These are phyloP conservation scores for Amblyopsis rosae DNA, from an alignment of 2,113 vertebrate genomes.

Conservation along the genomic window DNA sequence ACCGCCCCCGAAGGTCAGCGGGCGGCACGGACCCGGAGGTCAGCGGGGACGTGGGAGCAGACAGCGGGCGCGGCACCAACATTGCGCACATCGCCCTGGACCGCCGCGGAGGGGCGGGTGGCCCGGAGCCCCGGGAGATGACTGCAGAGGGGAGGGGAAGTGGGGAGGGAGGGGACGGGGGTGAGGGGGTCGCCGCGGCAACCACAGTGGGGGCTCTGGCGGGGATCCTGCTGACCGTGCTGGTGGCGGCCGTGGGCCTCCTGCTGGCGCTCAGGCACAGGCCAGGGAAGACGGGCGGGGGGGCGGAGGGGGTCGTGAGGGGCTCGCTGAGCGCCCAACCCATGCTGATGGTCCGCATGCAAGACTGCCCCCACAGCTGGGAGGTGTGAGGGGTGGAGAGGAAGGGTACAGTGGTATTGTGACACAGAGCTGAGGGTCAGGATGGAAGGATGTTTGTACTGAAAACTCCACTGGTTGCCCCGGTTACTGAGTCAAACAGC, in stretches of 20 bases:
- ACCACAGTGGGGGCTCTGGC: slow-evolving; percentile 73
- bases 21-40: slow-evolving; percentile 55
- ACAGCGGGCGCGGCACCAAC: slow-evolving; percentile 87
- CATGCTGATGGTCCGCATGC: slow-evolving; percentile 78
- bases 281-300: slow-evolving; percentile 64
- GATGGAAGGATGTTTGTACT: slow-evolving; percentile 33
- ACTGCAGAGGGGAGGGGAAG: slow-evolving; percentile 45
- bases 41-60: slow-evolving; percentile 79
- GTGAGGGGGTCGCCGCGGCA: slow-evolving; percentile 36
- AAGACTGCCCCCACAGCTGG: slow-evolving; percentile 81
- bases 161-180: slow-evolving; percentile 40
- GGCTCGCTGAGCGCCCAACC: slow-evolving; percentile 77
- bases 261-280: slow-evolving; percentile 69
- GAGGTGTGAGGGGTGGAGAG: slow-evolving; percentile 82
- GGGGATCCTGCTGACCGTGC: slow-evolving; percentile 79
- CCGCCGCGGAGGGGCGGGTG: slow-evolving; percentile 63
- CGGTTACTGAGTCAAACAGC: slow-evolving; percentile 36
- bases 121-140: slow-evolving; percentile 72
- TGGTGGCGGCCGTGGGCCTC: slow-evolving; percentile 55
- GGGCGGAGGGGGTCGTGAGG: slow-evolving; percentile 64
- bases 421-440: slow-evolving; percentile 37
- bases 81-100: slow-evolving; percentile 90
- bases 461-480: slow-evolving; percentile 17
- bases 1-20: slow-evolving; percentile 72
- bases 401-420: slow-evolving; percentile 37